These are phyloP conservation scores for Aspidapion aeneum DNA, from an alignment of 2,888 invertebrate genomes.

Conservation along the genomic window DNA sequence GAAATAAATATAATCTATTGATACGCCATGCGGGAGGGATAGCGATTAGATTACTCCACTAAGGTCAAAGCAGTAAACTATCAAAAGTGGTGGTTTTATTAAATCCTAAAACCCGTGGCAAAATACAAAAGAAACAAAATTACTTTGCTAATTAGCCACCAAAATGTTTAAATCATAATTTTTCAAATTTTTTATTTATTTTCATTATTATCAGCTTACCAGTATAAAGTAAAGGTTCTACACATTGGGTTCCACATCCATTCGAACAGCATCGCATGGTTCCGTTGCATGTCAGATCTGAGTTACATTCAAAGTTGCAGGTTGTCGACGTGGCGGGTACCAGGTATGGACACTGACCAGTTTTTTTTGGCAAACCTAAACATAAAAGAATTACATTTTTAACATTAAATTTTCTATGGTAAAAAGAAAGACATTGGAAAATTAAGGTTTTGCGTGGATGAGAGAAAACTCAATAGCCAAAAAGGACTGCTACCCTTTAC, in stretches of 20 bases:
- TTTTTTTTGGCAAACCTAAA: conserved; percentile 58
- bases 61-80: no score
- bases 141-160: no score
- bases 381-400: conserved; percentile 4
- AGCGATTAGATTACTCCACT: no score
- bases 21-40: no score
- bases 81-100: no score
- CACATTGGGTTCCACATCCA: conserved; percentile 82
- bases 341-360: conserved; percentile 81
- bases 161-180: no score
- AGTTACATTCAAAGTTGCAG: conserved; percentile 75
- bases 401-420: not conserved
- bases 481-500: no score
- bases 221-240: conserved; percentile 68
- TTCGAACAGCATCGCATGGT: conserved; percentile 78
- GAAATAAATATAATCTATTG: no score
- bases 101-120: no score
- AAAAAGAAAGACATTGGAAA: not conserved
- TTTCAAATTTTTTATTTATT: no score
- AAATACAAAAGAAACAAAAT: no score
- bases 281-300: conserved; percentile 71
- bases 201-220: no score
- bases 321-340: conserved; percentile 63
- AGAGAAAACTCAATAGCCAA: not conserved
- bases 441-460: not conserved